Percentiles rank a stretch among this genome's conserved stretches.
phyloP scores from a whole-genome alignment of 2,113 vertebrate genomes.

The Platichthys flesus region DNA sequence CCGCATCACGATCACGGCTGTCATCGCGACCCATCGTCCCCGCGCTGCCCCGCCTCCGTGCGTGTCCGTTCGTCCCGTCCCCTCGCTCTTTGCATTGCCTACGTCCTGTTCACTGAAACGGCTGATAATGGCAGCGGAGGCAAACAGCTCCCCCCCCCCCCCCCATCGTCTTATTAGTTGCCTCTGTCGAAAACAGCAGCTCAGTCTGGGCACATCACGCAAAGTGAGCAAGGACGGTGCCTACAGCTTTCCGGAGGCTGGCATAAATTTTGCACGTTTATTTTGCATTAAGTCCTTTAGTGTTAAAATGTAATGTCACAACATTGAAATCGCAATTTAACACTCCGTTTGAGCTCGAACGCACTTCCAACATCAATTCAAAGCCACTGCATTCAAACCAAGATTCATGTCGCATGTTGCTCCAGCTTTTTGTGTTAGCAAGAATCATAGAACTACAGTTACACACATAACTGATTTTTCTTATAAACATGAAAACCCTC shows the following conservation, averaged over 20 bases:
- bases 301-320: neutral
- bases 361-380: too few species aligned
- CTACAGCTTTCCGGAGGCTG: neutral
- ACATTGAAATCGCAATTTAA: neutral
- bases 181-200: conserved; percentile 6
- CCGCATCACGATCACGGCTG: conserved; percentile 28
- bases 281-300: neutral
- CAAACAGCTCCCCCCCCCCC: neutral
- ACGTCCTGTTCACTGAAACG: conserved; percentile 44
- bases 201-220: conserved; percentile 19
- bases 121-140: conserved; percentile 42
- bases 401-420: too few species aligned
- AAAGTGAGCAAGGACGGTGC: neutral
- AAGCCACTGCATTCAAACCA: too few species aligned
- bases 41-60: neutral
- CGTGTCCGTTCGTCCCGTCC: conserved; percentile 40
- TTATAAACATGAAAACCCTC: too few species aligned
- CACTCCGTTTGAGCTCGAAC: too few species aligned
- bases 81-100: conserved; percentile 28
- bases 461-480: too few species aligned
- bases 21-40: conserved; percentile 41
- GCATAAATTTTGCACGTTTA: neutral
- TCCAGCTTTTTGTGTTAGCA: too few species aligned
- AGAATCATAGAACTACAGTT: too few species aligned
- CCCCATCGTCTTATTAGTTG: conserved; percentile 11